A percentile compares a stretch with the other conserved stretches of the same genome.
These are phyloP conservation scores for Acanthurus lineatus DNA, from an alignment of 2,797 vertebrate genomes.

Conservation along the genomic window DNA sequence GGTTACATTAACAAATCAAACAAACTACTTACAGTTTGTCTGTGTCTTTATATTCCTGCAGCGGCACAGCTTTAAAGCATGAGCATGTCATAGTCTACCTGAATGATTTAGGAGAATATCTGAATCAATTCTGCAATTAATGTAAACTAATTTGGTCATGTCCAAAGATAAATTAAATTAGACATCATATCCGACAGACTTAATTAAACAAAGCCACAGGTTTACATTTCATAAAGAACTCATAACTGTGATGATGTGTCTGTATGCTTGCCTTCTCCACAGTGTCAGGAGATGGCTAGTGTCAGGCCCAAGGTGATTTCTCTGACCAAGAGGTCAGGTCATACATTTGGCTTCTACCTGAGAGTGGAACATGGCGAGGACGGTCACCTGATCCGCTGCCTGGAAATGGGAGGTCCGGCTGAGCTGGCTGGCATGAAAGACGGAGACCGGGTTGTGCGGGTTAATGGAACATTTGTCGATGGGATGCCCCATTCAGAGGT, in stretches of 20 bases:
- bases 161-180: background rate
- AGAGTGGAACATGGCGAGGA: conserved; percentile 88
- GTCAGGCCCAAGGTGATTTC: conserved; percentile 88
- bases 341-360: conserved; percentile 93
- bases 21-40: background rate
- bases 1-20: background rate
- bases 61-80: background rate
- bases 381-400: conserved; percentile 92
- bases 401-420: conserved; percentile 89
- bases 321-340: conserved; percentile 86
- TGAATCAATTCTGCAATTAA: background rate
- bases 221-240: background rate
- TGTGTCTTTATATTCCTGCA: background rate
- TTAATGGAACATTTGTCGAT: conserved; percentile 92
- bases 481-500: conserved; percentile 89
- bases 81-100: too few relatives aligned
- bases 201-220: background rate
- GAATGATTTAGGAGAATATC: background rate
- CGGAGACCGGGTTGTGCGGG: conserved; percentile 92
- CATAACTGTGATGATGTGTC: background rate
- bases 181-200: background rate
- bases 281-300: conserved; percentile 85
- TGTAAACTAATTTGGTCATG: background rate
- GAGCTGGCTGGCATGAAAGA: conserved; percentile 93
- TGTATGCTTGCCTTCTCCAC: background rate